phyloP scores from a whole-genome alignment of 2,888 invertebrate genomes.

The Drosophila bunnanda region DNA sequence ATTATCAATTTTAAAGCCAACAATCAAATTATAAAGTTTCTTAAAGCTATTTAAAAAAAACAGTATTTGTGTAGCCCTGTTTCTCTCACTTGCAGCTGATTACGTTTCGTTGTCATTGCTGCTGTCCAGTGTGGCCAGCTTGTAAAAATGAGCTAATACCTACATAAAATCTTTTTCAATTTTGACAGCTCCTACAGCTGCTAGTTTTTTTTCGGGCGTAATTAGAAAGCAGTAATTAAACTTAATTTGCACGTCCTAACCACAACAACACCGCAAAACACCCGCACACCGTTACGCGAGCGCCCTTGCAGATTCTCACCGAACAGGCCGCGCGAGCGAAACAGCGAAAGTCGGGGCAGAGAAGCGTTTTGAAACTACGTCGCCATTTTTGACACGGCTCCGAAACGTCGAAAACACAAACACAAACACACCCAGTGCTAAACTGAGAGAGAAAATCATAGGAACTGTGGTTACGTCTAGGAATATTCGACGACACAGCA shows the following conservation, averaged over 20 bases:
- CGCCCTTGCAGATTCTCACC: constrained; percentile 33
- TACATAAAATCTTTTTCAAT: no score
- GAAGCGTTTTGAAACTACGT: constrained; percentile 65
- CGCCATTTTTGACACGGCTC: constrained; percentile 72
- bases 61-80: no score
- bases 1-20: no score
- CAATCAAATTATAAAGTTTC: no score
- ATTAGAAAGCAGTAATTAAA: constrained; percentile 78
- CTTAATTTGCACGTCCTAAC: constrained; percentile 68
- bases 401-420: constrained; percentile 61
- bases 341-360: constrained; percentile 45
- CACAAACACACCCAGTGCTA: constrained; percentile 57
- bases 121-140: no score
- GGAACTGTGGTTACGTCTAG: constrained; percentile 73
- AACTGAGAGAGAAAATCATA: constrained; percentile 52
- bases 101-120: no score
- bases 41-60: no score
- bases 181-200: constrained; percentile 18
- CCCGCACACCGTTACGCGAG: constrained; percentile 46
- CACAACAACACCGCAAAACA: constrained; percentile 63
- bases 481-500: constrained; percentile 61
- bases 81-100: no score
- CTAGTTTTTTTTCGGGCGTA: constrained; percentile 71
- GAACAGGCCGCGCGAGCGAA: constrained; percentile 41
- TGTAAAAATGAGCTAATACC: no score